Evolutionary conservation across 1,140 invertebrate genomes (phyloP), one percentile per base, ranked within the genome.

Genomic region (Drusus annulatus): DNA sequence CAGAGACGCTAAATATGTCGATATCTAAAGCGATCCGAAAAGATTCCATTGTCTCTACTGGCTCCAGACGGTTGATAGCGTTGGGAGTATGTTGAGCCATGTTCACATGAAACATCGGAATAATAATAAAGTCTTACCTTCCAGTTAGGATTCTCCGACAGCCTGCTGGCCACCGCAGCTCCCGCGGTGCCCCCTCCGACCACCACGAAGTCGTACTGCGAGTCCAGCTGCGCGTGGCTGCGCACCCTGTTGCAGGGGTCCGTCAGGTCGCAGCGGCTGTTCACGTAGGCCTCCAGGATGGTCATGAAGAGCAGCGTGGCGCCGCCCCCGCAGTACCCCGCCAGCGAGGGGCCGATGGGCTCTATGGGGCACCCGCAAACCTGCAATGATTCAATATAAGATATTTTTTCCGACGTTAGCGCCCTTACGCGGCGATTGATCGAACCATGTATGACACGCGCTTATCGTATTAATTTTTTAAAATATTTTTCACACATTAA

Each of bases 181-280:
- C 97, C 97, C 2, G 96, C 96, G 0, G 96, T 96, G 0, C 97
- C 97, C 6, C 92, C 94, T 0, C 96, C 96, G 0, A 96, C 88
- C 0, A 96, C 91, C 0, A 96, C 90, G 79, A 96, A 96, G 84
- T 96, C 95, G 81, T 97, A 97, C 45, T 91, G 92, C 0, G 82
- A 19, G 31, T 36, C 31, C 31, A 7, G 31, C 3, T 4, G 3
- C 3, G 2, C 0, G 6, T 7, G 31, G 7, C 31, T 36, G 3
- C 7, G 3, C 3, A 36, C 31, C 19, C 83, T 6, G 17, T 76
- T 54, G 58, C 87, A 86, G 15, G 80, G 82, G 74, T 84, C 89
- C 0, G 87, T 85, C 31, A 96, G 90, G 84, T 96, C 95, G 85
- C 95, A 96, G 81, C 96, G 93, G 2, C 94, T 95, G 10, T 94